Evolutionary conservation across 2,797 vertebrate species (phyloP).

Genomic region (Coluber constrictor): DNA sequence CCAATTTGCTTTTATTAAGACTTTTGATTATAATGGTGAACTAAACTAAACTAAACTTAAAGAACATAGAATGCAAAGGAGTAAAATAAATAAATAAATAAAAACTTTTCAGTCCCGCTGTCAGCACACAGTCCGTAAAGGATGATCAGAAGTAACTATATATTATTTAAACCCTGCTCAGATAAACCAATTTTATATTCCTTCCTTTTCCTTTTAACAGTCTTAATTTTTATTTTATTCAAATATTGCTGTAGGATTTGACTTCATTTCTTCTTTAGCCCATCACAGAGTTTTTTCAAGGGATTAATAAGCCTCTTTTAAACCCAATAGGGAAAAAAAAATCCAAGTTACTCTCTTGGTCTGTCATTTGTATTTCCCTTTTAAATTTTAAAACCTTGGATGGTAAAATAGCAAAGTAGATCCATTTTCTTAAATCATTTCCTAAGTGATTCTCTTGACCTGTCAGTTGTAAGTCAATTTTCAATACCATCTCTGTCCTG

Average conservation of each 20-base stretch:
- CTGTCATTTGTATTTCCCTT: not conserved
- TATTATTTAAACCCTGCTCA: not conserved
- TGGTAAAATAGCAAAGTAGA: not conserved
- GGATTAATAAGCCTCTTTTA: not conserved
- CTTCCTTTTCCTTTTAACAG: not conserved
- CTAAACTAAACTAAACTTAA: not conserved
- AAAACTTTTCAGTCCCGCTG: not conserved
- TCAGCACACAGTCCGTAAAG: not conserved
- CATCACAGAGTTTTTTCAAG: not conserved
- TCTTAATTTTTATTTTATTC: not conserved
- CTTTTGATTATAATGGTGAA: not conserved
- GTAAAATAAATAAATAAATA: not conserved
- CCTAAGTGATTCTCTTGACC: not conserved
- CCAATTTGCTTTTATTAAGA: not conserved
- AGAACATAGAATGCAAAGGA: not conserved
- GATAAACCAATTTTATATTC: not conserved
- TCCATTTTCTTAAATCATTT: not conserved
- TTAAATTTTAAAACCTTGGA: not conserved
- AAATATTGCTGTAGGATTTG: not conserved
- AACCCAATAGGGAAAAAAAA: not conserved
- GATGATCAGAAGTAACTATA: not conserved
- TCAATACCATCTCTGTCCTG: not conserved
- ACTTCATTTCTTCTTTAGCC: not conserved
- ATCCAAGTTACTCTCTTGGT: not conserved
- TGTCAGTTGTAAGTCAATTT: not conserved